These are phyloP conservation scores for Salarias fasciatus DNA, from an alignment of 2,797 vertebrate genomes.

Conservation along the genomic window DNA sequence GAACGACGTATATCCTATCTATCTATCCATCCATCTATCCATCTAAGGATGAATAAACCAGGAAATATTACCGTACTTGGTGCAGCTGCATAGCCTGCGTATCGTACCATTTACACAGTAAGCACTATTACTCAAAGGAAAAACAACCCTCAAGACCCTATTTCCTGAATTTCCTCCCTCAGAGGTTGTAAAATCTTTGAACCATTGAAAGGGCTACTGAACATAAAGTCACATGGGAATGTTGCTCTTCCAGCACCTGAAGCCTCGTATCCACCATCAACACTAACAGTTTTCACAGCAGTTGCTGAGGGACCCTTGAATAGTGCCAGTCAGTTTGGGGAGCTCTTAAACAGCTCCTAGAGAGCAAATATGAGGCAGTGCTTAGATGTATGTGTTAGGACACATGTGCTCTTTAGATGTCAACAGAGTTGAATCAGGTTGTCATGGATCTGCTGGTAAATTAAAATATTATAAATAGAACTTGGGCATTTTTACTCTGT, in stretches of 20 bases:
- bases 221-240: conserved; percentile 14
- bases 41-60: too few relatives aligned
- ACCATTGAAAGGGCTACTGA: conserved; percentile 27
- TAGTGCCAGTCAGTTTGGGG: conserved; percentile 36
- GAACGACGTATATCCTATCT: too few relatives aligned
- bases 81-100: too few relatives aligned
- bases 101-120: too few relatives aligned
- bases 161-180: conserved; percentile 7
- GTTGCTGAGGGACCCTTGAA: conserved; percentile 15
- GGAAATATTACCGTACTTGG: too few relatives aligned
- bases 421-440: too few relatives aligned
- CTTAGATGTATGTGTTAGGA: conserved; percentile 11
- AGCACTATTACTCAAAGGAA: background rate
- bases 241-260: background rate
- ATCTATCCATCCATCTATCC: too few relatives aligned
- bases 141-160: conserved; percentile 7
- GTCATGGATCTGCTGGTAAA: too few relatives aligned
- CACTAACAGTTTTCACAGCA: conserved; percentile 33
- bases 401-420: too few relatives aligned
- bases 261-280: conserved; percentile 23
- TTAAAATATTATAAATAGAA: too few relatives aligned
- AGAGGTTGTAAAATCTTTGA: conserved; percentile 4
- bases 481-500: too few relatives aligned
- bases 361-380: conserved; percentile 4
- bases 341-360: conserved; percentile 30